Conservation (phyloP, 2,113 vertebrate species). For the Corythoichthys haematopterus region DNA sequence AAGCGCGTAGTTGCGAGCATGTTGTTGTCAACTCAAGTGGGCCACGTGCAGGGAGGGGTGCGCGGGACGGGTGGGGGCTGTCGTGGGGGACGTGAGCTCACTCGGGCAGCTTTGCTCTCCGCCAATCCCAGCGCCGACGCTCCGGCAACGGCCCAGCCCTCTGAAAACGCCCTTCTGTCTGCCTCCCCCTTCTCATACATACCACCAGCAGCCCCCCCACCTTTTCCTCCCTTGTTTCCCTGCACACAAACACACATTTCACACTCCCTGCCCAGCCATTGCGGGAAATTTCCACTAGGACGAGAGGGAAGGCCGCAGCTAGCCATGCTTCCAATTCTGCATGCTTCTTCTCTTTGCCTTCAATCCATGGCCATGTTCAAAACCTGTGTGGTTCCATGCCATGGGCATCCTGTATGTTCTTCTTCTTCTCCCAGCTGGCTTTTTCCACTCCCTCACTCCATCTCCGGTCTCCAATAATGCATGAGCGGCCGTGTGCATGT, state of each 20-base stretch:
- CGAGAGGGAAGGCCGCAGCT: slow-evolving; percentile 55
- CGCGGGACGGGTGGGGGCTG: slow-evolving; percentile 36
- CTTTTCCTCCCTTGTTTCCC: not conserved
- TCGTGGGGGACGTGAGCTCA: slow-evolving; percentile 73
- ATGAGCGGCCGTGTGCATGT: slow-evolving; percentile 7
- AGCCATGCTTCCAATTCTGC: slow-evolving; percentile 63
- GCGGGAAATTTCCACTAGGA: slow-evolving; percentile 71
- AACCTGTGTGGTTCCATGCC: not conserved
- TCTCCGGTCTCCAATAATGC: slow-evolving; percentile 1
- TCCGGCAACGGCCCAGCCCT: slow-evolving; percentile 43
- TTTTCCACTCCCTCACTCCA: slow-evolving; percentile 11
- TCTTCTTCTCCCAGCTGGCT: slow-evolving; percentile 7
- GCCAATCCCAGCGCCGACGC: slow-evolving; percentile 52
- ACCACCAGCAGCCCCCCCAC: not conserved
- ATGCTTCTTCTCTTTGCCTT: not conserved
- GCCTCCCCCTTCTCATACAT: slow-evolving; percentile 21
- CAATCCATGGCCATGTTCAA: not conserved
- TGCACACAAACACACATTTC: slow-evolving; percentile 25
- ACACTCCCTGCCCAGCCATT: slow-evolving; percentile 47
- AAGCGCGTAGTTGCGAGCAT: not conserved
- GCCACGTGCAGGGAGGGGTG: slow-evolving; percentile 40
- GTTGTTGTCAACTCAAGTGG: slow-evolving; percentile 30
- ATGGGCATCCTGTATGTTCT: too few relatives aligned
- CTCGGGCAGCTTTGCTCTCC: slow-evolving; percentile 70
- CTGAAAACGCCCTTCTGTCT: slow-evolving; percentile 26